Conservation (phyloP, 1,140 invertebrate species). For the Lethocerus indicus region DNA sequence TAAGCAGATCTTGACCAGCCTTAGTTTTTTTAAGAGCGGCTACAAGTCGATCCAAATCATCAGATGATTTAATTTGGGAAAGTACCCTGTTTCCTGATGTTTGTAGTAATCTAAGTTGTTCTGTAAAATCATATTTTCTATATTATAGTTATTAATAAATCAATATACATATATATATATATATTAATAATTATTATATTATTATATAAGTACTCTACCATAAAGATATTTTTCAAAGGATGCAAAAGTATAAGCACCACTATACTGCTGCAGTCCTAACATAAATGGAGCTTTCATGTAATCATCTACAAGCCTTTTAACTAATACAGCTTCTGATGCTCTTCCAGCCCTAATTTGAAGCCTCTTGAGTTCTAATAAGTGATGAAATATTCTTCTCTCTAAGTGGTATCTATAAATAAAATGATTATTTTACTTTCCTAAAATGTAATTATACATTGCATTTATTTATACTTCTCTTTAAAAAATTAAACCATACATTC, state of each 20-base stretch:
- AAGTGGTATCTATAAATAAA: conserved; percentile 51
- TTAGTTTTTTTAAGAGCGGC: conserved; percentile 25
- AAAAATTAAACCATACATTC: no score
- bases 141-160: neutral
- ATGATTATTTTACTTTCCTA: neutral
- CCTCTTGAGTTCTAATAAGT: conserved; percentile 80
- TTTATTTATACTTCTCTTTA: neutral
- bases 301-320: conserved; percentile 64
- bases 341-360: conserved; percentile 79
- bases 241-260: conserved; percentile 57
- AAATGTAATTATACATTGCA: neutral
- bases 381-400: conserved; percentile 86
- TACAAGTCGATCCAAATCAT: conserved; percentile 42
- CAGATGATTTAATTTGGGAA: conserved; percentile 28
- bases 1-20: conserved; percentile 20
- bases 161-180: neutral
- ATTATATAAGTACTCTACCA: conserved; percentile 27
- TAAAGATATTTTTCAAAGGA: conserved; percentile 86
- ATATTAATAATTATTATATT: neutral
- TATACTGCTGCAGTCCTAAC: conserved; percentile 51
- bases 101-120: conserved; percentile 62
- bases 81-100: conserved; percentile 31
- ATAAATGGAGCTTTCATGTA: conserved; percentile 59
- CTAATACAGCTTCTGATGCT: conserved; percentile 73
- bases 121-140: conserved; percentile 17